Base-by-base conservation (phyloP, 2,888 invertebrate genomes). In the Acheta domesticus region DNA sequence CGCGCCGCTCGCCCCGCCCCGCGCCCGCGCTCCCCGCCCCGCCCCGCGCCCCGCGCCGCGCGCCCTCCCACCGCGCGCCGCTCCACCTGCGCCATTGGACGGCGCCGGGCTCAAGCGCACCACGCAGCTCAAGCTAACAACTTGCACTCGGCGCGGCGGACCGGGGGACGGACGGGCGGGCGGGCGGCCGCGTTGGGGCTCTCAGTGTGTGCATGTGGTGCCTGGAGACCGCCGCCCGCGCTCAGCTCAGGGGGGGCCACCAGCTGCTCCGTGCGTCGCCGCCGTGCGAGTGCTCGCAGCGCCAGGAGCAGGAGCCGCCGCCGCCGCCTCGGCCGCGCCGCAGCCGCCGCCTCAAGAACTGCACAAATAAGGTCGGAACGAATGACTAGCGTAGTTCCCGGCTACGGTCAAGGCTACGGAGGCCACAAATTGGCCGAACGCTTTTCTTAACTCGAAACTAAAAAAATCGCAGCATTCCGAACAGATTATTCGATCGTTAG, bases 1-100 rank as follows among this genome's bases (percentile, higher is more conserved):
- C 50, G 62, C 75, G 36, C 20, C 75, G 75, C 48, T 62, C 78
- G 21, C 14, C 49, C 77, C 49, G 50, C n/a, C 0, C 75, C 48
- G 19, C 75, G 74, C 49, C 48, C 48, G 76, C n/a, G 76, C n/a
- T 1, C 77, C 76, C 77, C 83, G 80, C 81, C 78, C 78, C 81
- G 77, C 79, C 80, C 80, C 81, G 14, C 62, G 16, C 16, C 5
- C 62, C 16, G 16, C 2, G 16, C 16, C 62, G 3, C 19, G 16
- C 62, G n/a, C n/a, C 62, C 62, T n/a, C 14, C 62, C 62, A n/a
- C 16, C 62, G 62, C 62, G 62, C 62, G 14, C 16, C 62, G 62
- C 62, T 62, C 62, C 62, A 62, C 62, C 62, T 62, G 62, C 62
- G 12, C 62, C 62, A 62, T 62, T 62, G 62, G 62, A 11, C 62